These are phyloP conservation scores for Mesorhabditis belari DNA, from an alignment of 2,888 invertebrate species.

Conservation along the genomic window DNA sequence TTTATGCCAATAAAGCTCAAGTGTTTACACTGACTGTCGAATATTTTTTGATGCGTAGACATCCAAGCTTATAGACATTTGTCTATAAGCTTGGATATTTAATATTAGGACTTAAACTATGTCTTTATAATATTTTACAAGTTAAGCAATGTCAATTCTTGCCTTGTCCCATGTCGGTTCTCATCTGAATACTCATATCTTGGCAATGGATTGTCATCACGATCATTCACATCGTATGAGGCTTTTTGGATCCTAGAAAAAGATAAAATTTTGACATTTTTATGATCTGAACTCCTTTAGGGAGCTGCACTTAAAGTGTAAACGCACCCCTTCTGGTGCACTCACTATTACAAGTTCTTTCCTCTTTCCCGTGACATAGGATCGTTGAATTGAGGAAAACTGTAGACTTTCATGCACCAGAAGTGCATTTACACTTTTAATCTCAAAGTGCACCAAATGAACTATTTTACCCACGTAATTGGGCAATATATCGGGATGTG, in stretches of 20 bases:
- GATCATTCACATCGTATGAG: conserved; percentile 91
- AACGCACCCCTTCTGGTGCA: not conserved
- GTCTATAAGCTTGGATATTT: no score
- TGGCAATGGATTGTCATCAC: conserved; percentile 92
- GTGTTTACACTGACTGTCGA: no score
- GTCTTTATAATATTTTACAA: not conserved
- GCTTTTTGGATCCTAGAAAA: conserved; percentile 86
- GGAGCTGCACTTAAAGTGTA: not conserved
- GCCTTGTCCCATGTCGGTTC: conserved; percentile 71
- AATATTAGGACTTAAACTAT: not conserved
- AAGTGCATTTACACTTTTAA: no score
- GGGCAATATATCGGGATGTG: conserved; percentile 51
- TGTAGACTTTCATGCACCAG: no score
- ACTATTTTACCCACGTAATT: conserved; percentile 64
- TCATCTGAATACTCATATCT: conserved; percentile 93
- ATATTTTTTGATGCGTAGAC: not conserved
- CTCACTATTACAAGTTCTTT: no score
- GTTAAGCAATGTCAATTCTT: conserved; percentile 54
- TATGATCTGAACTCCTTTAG: not conserved
- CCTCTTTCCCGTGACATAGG: no score
- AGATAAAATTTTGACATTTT: not conserved
- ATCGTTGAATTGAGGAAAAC: no score
- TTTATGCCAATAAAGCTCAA: no score
- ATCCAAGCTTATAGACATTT: not conserved
- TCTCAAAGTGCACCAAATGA: no score